Evolutionary conservation across 2,888 invertebrate species (phyloP).

Genomic region (Dryocosmus kuriphilus): DNA sequence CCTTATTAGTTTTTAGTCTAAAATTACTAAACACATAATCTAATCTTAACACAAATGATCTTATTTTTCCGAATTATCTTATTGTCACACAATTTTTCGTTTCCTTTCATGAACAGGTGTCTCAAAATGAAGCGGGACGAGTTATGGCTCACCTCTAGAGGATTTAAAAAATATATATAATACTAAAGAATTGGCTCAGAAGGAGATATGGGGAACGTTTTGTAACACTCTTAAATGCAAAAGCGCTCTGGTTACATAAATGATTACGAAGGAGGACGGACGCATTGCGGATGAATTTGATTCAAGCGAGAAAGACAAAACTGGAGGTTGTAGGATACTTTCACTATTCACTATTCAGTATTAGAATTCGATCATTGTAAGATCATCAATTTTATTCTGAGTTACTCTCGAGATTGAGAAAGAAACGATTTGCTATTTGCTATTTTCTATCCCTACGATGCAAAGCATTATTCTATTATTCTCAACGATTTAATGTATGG

Average conservation of each 20-base stretch:
- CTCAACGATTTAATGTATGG: background rate
- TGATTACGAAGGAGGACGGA: conserved; percentile 24
- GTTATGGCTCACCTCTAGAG: background rate
- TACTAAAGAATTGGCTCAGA: background rate
- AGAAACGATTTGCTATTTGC: background rate
- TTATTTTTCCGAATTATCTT: background rate
- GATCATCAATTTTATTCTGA: conserved; percentile 19
- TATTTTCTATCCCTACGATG: background rate
- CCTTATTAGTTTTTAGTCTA: too few relatives aligned
- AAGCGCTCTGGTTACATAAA: conserved; percentile 28
- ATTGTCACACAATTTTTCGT: background rate
- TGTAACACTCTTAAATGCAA: conserved; percentile 17
- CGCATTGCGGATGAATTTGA: conserved; percentile 22
- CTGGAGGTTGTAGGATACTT: conserved; percentile 6
- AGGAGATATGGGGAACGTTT: background rate
- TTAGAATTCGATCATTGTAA: conserved; percentile 31
- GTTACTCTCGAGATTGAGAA: conserved; percentile 10
- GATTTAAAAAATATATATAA: too few relatives aligned
- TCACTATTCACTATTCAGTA: conserved; percentile 34
- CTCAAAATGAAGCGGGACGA: background rate
- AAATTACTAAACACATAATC: too few relatives aligned
- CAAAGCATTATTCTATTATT: conserved; percentile 11
- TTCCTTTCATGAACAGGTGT: background rate
- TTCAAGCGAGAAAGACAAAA: background rate
- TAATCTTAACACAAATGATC: too few relatives aligned